Conservation (phyloP, 2,888 invertebrate species). For the Orchesellides sinensis region DNA sequence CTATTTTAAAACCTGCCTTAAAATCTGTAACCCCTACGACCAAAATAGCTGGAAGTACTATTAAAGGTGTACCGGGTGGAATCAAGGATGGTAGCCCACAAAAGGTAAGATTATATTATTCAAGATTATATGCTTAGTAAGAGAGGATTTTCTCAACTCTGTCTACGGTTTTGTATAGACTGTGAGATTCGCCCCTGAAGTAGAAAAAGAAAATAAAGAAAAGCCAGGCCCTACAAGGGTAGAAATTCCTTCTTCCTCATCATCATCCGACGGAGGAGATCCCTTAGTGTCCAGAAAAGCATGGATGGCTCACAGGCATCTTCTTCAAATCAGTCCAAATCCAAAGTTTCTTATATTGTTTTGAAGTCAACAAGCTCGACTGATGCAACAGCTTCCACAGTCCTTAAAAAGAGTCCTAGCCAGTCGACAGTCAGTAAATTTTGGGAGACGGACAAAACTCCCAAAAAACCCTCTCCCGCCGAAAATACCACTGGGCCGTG, state of each 20-base stretch:
- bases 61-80: neutral
- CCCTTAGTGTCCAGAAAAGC: conserved; percentile 80
- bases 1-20: conserved; percentile 51
- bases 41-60: neutral
- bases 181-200: conserved; percentile 81
- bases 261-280: conserved; percentile 33
- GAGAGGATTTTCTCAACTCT: neutral
- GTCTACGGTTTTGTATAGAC: conserved; percentile 71
- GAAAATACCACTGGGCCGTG: conserved; percentile 82
- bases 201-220: conserved; percentile 79
- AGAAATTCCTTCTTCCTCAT: neutral
- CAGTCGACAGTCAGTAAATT: conserved; percentile 63
- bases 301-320: conserved; percentile 21
- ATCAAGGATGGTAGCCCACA: neutral
- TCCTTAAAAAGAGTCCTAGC: conserved; percentile 66
- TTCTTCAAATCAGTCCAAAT: conserved; percentile 71
- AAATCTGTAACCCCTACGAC: conserved; percentile 6
- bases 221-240: conserved; percentile 77
- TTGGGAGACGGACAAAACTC: conserved; percentile 71
- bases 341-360: conserved; percentile 79
- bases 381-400: conserved; percentile 60
- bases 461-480: conserved; percentile 74
- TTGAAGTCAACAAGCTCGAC: conserved; percentile 76
- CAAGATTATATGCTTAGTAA: neutral
- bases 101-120: conserved; percentile 30